Evolutionary conservation across 2,113 vertebrate species (phyloP).

Genomic region (Psammodynastes pulverulentus): DNA sequence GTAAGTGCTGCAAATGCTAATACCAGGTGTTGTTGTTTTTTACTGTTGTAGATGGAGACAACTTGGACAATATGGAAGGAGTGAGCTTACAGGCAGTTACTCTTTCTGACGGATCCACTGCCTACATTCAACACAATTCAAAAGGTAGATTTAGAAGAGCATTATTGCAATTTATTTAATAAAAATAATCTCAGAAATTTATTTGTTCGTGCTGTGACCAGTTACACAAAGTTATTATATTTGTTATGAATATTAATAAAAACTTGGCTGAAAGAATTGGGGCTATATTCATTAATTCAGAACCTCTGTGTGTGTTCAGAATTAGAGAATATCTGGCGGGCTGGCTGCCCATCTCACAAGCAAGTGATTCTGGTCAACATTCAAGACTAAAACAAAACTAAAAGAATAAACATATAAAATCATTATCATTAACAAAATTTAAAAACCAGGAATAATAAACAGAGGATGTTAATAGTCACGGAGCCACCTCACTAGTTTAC

Average conservation of each 20-base stretch:
- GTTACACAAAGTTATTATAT: not conserved
- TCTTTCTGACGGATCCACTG: conserved; percentile 92
- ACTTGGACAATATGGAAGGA: conserved; percentile 93
- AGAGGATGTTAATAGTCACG: not conserved
- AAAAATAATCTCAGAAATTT: not conserved
- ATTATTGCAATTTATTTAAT: not conserved
- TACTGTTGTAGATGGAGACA: conserved; percentile 83
- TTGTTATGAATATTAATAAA: not conserved
- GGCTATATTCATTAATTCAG: not conserved
- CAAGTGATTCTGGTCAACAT: not conserved
- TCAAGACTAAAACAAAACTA: not conserved
- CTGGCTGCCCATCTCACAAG: not conserved
- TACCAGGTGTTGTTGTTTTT: not conserved
- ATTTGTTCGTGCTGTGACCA: not conserved
- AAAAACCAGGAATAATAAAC: not conserved
- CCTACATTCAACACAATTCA: conserved; percentile 94
- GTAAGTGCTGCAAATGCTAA: not conserved
- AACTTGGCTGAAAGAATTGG: not conserved
- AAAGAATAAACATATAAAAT: not conserved
- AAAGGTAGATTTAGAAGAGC: conserved; percentile 75
- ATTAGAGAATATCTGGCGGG: not conserved
- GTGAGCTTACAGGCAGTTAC: conserved; percentile 97
- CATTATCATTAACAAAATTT: not conserved
- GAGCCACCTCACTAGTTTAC: not conserved
- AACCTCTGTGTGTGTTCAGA: not conserved